Base-by-base conservation (phyloP, 2,113 vertebrate species). In the Callaeas wilsoni region DNA sequence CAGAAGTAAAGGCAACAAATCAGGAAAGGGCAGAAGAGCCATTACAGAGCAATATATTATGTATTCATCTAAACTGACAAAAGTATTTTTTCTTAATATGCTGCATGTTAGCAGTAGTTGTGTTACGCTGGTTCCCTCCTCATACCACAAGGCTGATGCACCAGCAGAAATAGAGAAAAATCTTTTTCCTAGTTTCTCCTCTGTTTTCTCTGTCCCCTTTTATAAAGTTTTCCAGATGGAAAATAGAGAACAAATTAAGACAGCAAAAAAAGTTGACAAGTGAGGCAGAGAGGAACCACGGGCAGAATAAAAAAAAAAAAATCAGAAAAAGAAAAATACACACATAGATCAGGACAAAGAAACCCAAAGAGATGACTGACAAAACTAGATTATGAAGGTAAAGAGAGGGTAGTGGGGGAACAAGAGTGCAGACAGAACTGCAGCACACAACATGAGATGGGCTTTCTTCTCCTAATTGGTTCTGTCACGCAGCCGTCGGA, bases 401-500 rank as follows among this genome's bases (percentile, higher is more conserved):
- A 73, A 49, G 83, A 59, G 52, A 6, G 19, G 26, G 26, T 14
- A 32, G 44, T 33, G 52, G n/a, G 35, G 17, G 35, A 81, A 92
- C 33, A 87, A 47, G 68, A 35, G 52, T 6, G 30, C 52, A 91
- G 73, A 92, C 69, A 87, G 57, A 68, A 37, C 26, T 65, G 44
- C 84, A 92, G 74, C 8, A 33, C 37, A 42, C 55, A 67, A 64
- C 76, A 57, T 1, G 19, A 78, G 64, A 65, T 5, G 1, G 12
- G 44, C 76, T 96, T 94, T 96, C 69, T 90, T 70, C 89, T 92
- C 92, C 69, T 96, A 88, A 91, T n/a, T 82, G 77, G 6, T 79
- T 92, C 90, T 91, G 89, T 85, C 92, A 21, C 20, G 86, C 6
- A 12, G 13, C 73, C 13, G 0, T 67, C 13, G 0, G 46, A 91